Evolutionary conservation across 2,888 invertebrate genomes (phyloP), one percentile per base, ranked within the genome.

Genomic region (Chironomus tentans): DNA sequence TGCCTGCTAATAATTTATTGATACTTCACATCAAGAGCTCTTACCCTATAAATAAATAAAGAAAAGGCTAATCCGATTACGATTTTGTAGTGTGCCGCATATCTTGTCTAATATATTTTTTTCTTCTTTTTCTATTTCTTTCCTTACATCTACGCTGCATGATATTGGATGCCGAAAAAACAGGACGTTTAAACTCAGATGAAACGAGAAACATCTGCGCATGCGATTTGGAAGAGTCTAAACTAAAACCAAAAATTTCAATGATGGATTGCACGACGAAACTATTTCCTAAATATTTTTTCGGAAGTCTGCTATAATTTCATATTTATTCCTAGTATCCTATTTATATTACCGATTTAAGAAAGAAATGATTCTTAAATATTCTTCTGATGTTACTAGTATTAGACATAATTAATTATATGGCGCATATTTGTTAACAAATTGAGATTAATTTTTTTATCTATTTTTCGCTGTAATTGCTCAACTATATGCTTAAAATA

Each of bases 61-160:
- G 24, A 73, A 73, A 73, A 62, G 56, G 12, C 46, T 73, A 73
- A 73, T 73, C 72, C 72, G 72, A 73, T 73, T 73, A 73, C 15
- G 56, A 73, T 56, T 65, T 24, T 46, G 62, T 56, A 21, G 18
- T 65, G 65, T 24, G 56, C 56, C 56, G 56, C 56, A 6, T 56
- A n/a, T 56, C n/a, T 18, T 56, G 18, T 56, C 18, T 18, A 56
- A 38, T 38, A 38, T 38, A 10, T 28, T 28, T 28, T 28, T 28
- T 28, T 28, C 28, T 28, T 28, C 5, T 28, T 28, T 28, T 28
- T 28, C 28, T 28, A 28, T 28, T 38, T 38, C 38, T 38, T 38
- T 7, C 38, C 38, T 10, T 38, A 38, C 2, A 10, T 56, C n/a
- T 56, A 15, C n/a, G 6, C 50, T 15, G 6, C 56, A 56, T 56